Evolutionary conservation across 1,140 invertebrate genomes (phyloP).

Genomic region (Orussus abietinus): DNA sequence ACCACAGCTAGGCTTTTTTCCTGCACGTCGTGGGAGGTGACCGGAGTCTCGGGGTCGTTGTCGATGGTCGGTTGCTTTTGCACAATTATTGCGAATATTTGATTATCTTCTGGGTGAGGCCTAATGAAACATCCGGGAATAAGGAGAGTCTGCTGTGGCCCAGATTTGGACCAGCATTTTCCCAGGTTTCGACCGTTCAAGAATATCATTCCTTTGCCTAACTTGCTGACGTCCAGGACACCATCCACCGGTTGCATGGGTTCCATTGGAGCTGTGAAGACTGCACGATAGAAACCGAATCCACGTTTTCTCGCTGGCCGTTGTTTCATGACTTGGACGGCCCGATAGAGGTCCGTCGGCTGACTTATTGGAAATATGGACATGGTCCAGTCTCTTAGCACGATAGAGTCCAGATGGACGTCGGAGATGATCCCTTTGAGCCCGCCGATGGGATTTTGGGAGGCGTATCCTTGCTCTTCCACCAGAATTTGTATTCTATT

Average conservation of each 20-base stretch:
- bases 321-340: not conserved
- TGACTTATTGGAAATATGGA: slow-evolving; percentile 15
- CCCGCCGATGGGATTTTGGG: slow-evolving; percentile 10
- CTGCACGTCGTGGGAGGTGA: too few relatives aligned
- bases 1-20: too few relatives aligned
- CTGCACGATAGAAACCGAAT: slow-evolving; percentile 13
- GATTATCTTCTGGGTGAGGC: slow-evolving; percentile 18
- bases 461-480: slow-evolving; percentile 20
- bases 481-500: slow-evolving; percentile 24
- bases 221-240: slow-evolving; percentile 17
- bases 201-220: slow-evolving; percentile 20
- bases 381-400: slow-evolving; percentile 24
- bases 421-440: slow-evolving; percentile 18
- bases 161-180: slow-evolving; percentile 14
- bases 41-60: too few relatives aligned
- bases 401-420: slow-evolving; percentile 17
- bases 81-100: too few relatives aligned
- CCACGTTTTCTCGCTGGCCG: slow-evolving; percentile 6
- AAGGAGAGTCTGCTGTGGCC: not conserved
- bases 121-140: slow-evolving; percentile 23
- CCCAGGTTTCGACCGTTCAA: slow-evolving; percentile 19
- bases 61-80: too few relatives aligned
- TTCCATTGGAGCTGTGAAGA: slow-evolving; percentile 14
- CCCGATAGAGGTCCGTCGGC: slow-evolving; percentile 11
- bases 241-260: slow-evolving; percentile 11